phyloP scores from a whole-genome alignment of 2,797 vertebrate species.

The Trematomus bernacchii region DNA sequence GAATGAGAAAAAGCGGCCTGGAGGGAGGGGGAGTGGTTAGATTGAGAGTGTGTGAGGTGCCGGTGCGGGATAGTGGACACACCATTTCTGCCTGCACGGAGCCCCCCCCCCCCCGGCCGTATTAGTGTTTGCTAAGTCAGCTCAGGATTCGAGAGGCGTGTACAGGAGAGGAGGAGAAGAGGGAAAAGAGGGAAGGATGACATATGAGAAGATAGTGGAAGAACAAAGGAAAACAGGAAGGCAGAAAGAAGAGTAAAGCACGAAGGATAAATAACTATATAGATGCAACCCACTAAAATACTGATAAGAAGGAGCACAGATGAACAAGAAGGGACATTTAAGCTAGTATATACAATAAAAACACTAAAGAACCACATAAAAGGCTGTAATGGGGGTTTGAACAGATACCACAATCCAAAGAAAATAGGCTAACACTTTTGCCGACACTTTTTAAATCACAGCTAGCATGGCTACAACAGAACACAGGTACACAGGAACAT shows the following conservation, averaged over 20 bases:
- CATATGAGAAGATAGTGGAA: not conserved
- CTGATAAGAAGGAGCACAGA: not conserved
- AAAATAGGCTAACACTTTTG: not conserved
- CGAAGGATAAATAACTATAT: not conserved
- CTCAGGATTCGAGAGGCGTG: conserved; percentile 50
- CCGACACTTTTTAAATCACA: conserved; percentile 11
- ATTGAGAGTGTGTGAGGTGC: conserved; percentile 54
- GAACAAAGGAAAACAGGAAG: conserved; percentile 41
- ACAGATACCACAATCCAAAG: conserved; percentile 14
- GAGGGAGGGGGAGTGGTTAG: conserved; percentile 59
- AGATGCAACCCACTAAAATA: conserved; percentile 1
- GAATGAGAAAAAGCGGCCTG: conserved; percentile 72
- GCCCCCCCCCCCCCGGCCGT: conserved; percentile 20
- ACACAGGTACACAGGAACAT: conserved; percentile 3
- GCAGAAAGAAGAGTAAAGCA: conserved; percentile 1
- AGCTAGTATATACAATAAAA: conserved; percentile 18
- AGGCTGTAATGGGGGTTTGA: conserved; percentile 23
- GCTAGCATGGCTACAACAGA: not conserved
- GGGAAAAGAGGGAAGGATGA: not conserved
- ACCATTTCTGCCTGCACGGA: conserved; percentile 30
- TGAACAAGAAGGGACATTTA: conserved; percentile 16
- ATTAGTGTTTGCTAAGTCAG: conserved; percentile 71
- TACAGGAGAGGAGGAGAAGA: not conserved
- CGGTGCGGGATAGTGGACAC: conserved; percentile 43
- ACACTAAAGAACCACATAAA: conserved; percentile 24